Evolutionary conservation across 2,888 invertebrate genomes (phyloP), one percentile per base, ranked within the genome.

Genomic region (Zele albiditarsus): DNA sequence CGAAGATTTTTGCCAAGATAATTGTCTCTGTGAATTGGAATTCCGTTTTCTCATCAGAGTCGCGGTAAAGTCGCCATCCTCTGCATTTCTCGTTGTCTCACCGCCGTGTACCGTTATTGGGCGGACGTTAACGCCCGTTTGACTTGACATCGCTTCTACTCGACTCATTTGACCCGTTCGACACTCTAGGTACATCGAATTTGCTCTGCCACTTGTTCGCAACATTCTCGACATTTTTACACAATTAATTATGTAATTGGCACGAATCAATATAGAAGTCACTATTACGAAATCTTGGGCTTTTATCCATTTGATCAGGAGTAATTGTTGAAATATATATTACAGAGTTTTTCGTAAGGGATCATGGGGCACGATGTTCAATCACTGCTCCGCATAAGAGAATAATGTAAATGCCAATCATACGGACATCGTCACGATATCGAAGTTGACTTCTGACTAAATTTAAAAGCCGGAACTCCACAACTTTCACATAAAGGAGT

Each of bases 1-100:
- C 79, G 80, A 80, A 75, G 75, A 77, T 38, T 79, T 78, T 60
- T 78, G 78, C 76, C 77, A 78, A 28, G 74, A 78, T 62, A 76
- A 77, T 74, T 67, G 78, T 73, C 77, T 74, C 60, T 42, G 75
- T n/a, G 58, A 76, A 77, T 80, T 69, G 69, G 69, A 63, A 63
- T 65, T 66, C 38, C 69, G 60, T 66, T 46, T 70, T 46, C 49
- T 70, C 60, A 33, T 63, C 23, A 27, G 27, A 57, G 46, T 38
- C 25, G 71, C 46, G 28, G 12, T 28, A 38, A 42, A 28, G 12
- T 67, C 46, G 60, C 46, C 46, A 62, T 33, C 46, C 23, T 70
- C 31, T n/a, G 14, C 49, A 38, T n/a, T 65, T 49, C 20, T 68
- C 33, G 31, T 69, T 23, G 57, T 38, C 33, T 73, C 69, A 23